A percentile compares a stretch with the other conserved stretches of the same genome.
phyloP scores from a whole-genome alignment of 2,113 vertebrate species.

The Alligator mississippiensis region DNA sequence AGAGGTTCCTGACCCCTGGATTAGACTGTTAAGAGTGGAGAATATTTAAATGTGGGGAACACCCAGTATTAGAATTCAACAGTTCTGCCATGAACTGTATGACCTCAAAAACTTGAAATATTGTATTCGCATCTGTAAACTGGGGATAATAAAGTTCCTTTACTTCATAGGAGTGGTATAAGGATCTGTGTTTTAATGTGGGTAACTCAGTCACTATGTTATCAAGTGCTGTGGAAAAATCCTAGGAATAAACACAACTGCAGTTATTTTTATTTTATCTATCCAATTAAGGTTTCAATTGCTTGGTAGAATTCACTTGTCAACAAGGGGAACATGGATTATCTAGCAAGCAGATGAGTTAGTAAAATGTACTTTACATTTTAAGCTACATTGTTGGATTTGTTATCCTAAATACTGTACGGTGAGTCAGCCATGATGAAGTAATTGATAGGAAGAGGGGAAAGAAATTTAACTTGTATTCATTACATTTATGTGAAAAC shows the following conservation, averaged over 20 bases:
- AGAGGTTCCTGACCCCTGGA: too few species aligned
- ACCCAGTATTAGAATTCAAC: not conserved
- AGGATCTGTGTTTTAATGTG: not conserved
- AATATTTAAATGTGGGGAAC: too few species aligned
- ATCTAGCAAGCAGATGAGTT: not conserved
- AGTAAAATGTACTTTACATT: not conserved
- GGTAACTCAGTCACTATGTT: not conserved
- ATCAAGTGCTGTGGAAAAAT: not conserved
- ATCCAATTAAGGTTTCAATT: not conserved
- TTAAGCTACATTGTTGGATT: not conserved
- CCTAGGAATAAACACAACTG: conserved; percentile 7
- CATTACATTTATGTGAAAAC: not conserved
- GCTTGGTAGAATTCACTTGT: not conserved
- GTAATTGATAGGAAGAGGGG: not conserved
- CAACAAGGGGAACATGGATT: not conserved
- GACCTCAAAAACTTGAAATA: not conserved
- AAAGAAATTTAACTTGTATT: not conserved
- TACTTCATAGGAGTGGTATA: not conserved
- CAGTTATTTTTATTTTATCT: not conserved
- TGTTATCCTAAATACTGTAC: not conserved
- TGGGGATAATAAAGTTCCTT: not conserved
- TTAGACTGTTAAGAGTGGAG: too few species aligned
- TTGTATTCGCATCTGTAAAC: not conserved
- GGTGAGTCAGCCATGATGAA: not conserved
- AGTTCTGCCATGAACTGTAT: too few species aligned